phyloP scores from a whole-genome alignment of 2,113 vertebrate species.

The Pituophis catenifer region DNA sequence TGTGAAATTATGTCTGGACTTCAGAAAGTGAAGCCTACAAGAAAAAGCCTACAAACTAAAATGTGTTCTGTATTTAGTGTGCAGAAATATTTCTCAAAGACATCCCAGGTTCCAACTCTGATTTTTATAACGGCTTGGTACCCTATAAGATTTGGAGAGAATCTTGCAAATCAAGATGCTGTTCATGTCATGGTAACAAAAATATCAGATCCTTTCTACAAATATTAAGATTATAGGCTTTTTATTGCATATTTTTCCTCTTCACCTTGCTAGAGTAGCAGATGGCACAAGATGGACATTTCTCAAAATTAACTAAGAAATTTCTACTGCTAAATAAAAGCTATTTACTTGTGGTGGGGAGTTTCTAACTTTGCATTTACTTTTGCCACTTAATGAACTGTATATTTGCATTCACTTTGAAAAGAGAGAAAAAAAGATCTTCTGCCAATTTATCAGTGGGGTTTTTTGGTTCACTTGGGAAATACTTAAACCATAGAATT shows the following conservation, averaged over 20 bases:
- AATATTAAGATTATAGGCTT: neutral
- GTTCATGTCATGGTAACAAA: neutral
- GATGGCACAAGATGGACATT: neutral
- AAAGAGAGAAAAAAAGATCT: neutral
- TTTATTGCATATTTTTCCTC: neutral
- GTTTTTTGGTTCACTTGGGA: neutral
- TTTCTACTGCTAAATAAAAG: neutral
- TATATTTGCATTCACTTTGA: neutral
- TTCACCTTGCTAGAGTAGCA: neutral
- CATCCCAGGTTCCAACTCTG: neutral
- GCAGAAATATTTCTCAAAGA: neutral
- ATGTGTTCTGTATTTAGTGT: neutral
- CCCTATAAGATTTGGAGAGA: neutral
- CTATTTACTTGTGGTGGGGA: neutral
- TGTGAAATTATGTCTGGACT: neutral
- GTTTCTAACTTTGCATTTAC: neutral
- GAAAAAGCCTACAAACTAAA: neutral
- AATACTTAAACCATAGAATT: neutral
- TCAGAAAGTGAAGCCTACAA: neutral
- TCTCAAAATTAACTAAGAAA: neutral
- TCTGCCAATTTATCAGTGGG: neutral
- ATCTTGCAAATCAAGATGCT: neutral
- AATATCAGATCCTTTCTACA: neutral
- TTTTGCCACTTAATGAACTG: neutral
- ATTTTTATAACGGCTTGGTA: neutral